phyloP scores from a whole-genome alignment of 2,113 vertebrate genomes.

The Anarhynchus alexandrinus region DNA sequence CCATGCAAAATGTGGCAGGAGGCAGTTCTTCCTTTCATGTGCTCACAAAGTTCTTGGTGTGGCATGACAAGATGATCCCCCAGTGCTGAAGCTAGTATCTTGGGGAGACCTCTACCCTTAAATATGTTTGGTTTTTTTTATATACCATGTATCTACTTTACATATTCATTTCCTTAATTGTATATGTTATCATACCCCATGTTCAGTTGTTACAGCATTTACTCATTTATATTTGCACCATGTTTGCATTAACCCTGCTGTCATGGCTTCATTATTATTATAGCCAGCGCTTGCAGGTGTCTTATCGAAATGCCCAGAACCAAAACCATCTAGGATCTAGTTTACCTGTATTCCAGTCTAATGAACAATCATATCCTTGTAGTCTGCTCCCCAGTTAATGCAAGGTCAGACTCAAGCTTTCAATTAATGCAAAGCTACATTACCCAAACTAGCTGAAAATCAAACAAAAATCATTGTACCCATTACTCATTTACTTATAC shows the following conservation, averaged over 20 bases:
- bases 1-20: not conserved
- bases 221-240: not conserved
- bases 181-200: not conserved
- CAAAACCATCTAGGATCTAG: not conserved
- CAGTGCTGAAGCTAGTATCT: not conserved
- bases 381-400: not conserved
- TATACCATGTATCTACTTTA: not conserved
- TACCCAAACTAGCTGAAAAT: not conserved
- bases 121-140: not conserved
- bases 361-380: not conserved
- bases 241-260: not conserved
- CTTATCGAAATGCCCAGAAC: not conserved
- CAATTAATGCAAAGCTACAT: rapidly evolving
- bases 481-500: not conserved
- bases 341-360: not conserved
- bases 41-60: not conserved
- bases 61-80: not conserved
- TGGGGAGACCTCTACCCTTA: not conserved
- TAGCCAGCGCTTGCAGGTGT: not conserved
- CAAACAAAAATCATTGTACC: not conserved
- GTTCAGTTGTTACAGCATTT: not conserved
- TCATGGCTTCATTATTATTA: not conserved
- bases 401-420: not conserved
- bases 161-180: not conserved
- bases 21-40: not conserved